phyloP scores from a whole-genome alignment of 2,888 invertebrate genomes.

The Lepetodrilus schrolli region DNA sequence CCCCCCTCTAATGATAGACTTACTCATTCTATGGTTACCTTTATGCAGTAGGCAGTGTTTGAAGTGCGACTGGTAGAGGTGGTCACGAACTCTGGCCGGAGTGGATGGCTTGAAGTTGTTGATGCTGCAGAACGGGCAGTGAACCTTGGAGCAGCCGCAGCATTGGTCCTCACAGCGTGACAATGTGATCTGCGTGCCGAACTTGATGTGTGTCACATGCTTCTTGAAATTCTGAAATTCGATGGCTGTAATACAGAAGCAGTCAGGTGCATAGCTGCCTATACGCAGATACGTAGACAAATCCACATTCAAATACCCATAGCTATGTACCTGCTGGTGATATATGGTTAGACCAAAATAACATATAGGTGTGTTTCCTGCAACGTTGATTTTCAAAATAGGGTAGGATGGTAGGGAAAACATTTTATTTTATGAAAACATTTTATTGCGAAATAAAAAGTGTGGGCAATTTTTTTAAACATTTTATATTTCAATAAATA shows the following conservation, averaged over 20 bases:
- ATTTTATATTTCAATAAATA: too few species aligned
- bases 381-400: too few species aligned
- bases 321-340: background rate
- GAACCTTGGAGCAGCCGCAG: constrained; percentile 29
- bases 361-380: too few species aligned
- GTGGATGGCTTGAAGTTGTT: constrained; percentile 30
- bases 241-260: background rate
- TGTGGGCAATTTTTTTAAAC: too few species aligned
- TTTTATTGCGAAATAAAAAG: too few species aligned
- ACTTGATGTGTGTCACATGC: background rate
- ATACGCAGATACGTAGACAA: background rate
- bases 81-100: constrained; percentile 30
- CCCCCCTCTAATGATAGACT: too few species aligned
- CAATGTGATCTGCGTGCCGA: background rate
- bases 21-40: too few species aligned
- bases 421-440: too few species aligned
- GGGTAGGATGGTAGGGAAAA: too few species aligned
- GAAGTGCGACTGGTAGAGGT: constrained; percentile 31
- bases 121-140: constrained; percentile 34
- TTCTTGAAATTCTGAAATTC: background rate
- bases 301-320: background rate
- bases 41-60: constrained; percentile 25
- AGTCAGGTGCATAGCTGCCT: background rate
- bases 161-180: constrained; percentile 15
- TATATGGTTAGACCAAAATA: too few species aligned